These are phyloP conservation scores for Apocrypta bakeri DNA, from an alignment of 1,140 invertebrate genomes.

Conservation along the genomic window DNA sequence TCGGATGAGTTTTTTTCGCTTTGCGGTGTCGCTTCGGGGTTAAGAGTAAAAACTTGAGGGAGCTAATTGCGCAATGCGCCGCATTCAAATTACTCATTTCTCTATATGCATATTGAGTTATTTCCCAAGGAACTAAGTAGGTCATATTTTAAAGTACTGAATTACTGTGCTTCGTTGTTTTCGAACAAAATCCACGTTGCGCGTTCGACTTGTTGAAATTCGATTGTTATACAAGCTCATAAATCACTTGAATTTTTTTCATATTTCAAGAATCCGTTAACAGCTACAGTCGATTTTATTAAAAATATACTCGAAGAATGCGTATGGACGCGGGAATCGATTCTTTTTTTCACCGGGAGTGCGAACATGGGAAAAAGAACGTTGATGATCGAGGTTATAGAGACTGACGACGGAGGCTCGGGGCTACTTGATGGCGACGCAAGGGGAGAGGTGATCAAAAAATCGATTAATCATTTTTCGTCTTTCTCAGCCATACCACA, in stretches of 20 bases:
- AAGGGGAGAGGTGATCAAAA: constrained; percentile 60
- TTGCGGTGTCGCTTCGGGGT: neutral
- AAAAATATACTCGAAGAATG: constrained; percentile 40
- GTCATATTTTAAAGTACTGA: neutral
- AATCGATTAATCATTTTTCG: constrained; percentile 71
- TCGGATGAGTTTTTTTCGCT: constrained; percentile 3
- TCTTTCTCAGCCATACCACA: constrained; percentile 64
- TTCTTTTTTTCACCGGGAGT: constrained; percentile 11
- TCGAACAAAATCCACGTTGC: neutral
- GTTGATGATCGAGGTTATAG: constrained; percentile 27
- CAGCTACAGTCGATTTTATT: constrained; percentile 31
- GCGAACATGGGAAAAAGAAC: constrained; percentile 38
- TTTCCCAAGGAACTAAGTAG: neutral
- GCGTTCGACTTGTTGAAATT: neutral
- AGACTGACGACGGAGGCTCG: neutral
- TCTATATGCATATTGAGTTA: neutral
- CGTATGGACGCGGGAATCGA: constrained; percentile 26
- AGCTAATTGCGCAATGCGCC: constrained; percentile 30
- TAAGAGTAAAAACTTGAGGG: neutral
- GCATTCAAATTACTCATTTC: constrained; percentile 25
- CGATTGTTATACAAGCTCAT: neutral
- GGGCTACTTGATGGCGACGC: constrained; percentile 29
- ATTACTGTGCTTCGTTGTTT: neutral
- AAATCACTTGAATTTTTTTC: neutral
- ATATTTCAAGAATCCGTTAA: constrained; percentile 21